Evolutionary conservation across 2,888 invertebrate genomes (phyloP), one percentile per base, ranked within the genome.

Genomic region (Cephus pygmeus): DNA sequence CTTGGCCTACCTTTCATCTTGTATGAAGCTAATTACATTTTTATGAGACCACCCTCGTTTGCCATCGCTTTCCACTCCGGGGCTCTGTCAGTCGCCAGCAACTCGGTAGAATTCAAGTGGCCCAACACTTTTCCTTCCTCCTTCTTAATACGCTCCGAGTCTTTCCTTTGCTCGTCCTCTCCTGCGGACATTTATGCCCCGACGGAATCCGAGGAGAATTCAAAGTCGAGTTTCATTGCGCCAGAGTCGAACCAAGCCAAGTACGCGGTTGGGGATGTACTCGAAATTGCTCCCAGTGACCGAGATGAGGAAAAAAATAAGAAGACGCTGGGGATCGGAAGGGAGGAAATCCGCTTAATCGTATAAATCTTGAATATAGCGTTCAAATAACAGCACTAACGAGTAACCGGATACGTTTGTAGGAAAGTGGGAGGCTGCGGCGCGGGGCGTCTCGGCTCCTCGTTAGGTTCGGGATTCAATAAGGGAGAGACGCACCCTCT

Each of bases 11-110:
- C 86, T 86, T 87, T 88, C 86, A 87, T 88, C 85, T 86, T 86
- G 81, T 85, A 84, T 85, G 84, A 86, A 87, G 85, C 87, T 87
- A 87, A 88, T 88, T 88, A 87, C 87, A 84, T 87, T 88, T 87
- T 87, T 87, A 88, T 83, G 84, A 88, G 85, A 73, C 79, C 74
- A 83, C 83, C 83, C 79, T 75, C 76, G 36, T 56, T 71, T 78
- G 69, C 78, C 40, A n/a, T 69, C 73, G n/a, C 73, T 73, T 30
- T 68, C 76, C 76, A 69, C 56, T 35, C 12, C n/a, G 15, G 34
- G 71, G 73, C 77, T 77, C 36, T 36, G 77, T 35, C 76, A 75
- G 80, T 84, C 82, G 81, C 79, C 76, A 73, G 73, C 75, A 69
- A 78, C 79, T 79, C 71, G 78, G 75, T 33, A 33, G 79, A 80